These are phyloP conservation scores for Thereva unica DNA, from an alignment of 2,888 invertebrate species.

Conservation along the genomic window DNA sequence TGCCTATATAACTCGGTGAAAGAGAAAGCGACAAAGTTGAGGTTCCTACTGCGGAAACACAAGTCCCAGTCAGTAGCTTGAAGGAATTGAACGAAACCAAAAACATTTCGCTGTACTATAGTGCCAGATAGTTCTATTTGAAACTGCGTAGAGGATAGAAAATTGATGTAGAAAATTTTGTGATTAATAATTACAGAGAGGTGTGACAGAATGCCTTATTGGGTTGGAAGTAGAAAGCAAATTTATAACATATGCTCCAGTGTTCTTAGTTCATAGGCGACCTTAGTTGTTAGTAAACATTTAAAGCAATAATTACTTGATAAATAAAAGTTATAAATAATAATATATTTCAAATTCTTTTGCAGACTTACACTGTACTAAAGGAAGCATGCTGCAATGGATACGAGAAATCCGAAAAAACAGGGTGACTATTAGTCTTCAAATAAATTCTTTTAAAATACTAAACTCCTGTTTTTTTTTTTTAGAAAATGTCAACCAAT, in stretches of 20 bases:
- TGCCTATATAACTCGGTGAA: no score
- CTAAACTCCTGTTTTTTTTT: background rate
- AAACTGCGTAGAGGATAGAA: no score
- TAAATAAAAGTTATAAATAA: background rate
- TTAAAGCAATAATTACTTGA: slow-evolving; percentile 7
- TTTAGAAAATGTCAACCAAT: slow-evolving; percentile 50
- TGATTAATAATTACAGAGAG: no score
- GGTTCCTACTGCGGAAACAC: no score
- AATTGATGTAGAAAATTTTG: no score
- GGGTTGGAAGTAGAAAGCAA: background rate
- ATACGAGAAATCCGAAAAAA: slow-evolving; percentile 18
- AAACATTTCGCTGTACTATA: no score
- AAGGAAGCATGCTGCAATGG: slow-evolving; percentile 19
- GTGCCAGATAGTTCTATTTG: no score
- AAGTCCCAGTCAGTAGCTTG: no score
- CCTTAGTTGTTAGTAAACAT: slow-evolving; percentile 7
- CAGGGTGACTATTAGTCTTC: background rate
- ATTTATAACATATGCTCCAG: background rate
- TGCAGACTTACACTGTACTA: slow-evolving; percentile 1
- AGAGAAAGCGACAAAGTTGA: no score
- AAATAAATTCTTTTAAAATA: background rate
- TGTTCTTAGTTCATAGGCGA: background rate
- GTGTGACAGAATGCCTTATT: no score
- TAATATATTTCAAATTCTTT: background rate
- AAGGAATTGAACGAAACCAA: no score